These are phyloP conservation scores for Mongoloraphidia duomilia DNA, from an alignment of 2,888 invertebrate species.

Conservation along the genomic window DNA sequence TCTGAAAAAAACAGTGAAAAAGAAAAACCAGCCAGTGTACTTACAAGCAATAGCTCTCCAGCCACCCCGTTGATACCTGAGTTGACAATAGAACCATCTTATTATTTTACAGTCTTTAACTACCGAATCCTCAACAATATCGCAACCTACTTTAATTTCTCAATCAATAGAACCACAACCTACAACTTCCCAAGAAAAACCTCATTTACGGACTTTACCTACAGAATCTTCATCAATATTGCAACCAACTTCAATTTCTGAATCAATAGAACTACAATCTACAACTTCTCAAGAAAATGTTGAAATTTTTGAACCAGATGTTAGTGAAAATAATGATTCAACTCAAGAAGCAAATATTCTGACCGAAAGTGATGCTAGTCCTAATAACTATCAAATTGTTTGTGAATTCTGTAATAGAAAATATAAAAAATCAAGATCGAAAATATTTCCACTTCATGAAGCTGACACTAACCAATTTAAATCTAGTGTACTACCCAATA, in stretches of 20 bases:
- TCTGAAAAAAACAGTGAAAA: not conserved
- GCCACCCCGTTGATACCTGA: not conserved
- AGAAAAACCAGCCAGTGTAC: not conserved
- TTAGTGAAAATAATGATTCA: constrained; percentile 10
- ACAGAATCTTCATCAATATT: not conserved
- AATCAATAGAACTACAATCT: not conserved
- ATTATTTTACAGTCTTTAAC: no score
- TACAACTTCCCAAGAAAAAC: not conserved
- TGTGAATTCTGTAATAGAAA: no score
- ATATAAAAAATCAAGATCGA: no score
- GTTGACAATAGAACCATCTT: no score
- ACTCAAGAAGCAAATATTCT: constrained; percentile 9
- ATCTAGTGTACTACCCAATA: no score
- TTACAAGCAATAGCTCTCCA: not conserved
- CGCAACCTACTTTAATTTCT: not conserved
- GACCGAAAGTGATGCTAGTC: constrained; percentile 5
- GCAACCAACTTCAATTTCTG: not conserved
- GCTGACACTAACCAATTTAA: constrained; percentile 8
- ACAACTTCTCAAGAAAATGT: not conserved
- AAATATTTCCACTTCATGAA: constrained; percentile 11
- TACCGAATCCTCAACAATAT: not conserved
- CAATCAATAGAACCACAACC: not conserved
- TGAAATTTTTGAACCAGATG: not conserved
- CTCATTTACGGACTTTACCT: not conserved
- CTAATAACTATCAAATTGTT: constrained; percentile 3